These are phyloP conservation scores for Apantesis nais DNA, from an alignment of 2,888 invertebrate species.

Conservation along the genomic window DNA sequence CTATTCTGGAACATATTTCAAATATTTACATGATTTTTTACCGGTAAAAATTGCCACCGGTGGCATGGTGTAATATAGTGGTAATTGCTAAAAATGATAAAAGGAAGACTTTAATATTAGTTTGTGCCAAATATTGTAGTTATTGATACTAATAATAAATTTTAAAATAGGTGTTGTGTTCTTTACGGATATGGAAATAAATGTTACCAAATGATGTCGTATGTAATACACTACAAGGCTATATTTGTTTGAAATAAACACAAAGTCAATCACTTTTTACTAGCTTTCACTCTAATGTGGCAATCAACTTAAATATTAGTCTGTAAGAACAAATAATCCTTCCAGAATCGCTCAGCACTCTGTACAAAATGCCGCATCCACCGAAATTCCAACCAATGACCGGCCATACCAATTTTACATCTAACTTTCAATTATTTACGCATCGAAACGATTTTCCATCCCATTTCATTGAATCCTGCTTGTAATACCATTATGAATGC, in stretches of 20 bases:
- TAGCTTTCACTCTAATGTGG: not conserved
- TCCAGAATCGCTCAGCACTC: not conserved
- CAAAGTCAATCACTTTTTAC: not conserved
- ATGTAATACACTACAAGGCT: not conserved
- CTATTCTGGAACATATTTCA: not conserved
- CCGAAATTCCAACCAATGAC: constrained; percentile 50
- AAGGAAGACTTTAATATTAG: too few species aligned
- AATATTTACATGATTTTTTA: constrained; percentile 13
- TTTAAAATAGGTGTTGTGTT: too few species aligned
- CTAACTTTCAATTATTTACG: constrained; percentile 71
- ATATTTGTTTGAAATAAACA: not conserved
- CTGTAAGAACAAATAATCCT: not conserved
- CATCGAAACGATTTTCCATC: constrained; percentile 67
- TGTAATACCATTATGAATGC: constrained; percentile 65
- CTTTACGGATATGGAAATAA: too few species aligned
- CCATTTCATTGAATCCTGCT: constrained; percentile 63
- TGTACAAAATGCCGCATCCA: too few species aligned
- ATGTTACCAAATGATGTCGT: not conserved
- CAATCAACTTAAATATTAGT: not conserved
- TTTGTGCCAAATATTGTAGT: not conserved
- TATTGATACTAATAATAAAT: too few species aligned
- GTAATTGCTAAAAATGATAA: too few species aligned
- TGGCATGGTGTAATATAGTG: too few species aligned
- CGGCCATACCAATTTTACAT: constrained; percentile 59
- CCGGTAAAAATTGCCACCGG: not conserved